phyloP scores from a whole-genome alignment of 1,140 invertebrate genomes.

The Caenorhabditis remanei region DNA sequence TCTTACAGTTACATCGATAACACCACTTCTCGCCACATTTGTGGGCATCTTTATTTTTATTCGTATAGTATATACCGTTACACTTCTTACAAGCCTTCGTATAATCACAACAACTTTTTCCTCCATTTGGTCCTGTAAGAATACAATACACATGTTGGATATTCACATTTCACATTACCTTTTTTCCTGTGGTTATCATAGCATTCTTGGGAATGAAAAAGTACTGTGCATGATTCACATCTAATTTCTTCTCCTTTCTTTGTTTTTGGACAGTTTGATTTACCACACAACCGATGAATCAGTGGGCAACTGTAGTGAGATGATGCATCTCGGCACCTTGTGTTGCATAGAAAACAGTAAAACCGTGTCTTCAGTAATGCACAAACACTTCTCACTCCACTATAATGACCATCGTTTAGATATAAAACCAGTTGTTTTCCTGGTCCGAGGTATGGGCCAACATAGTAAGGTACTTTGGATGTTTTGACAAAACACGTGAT shows the following conservation, averaged over 20 bases:
- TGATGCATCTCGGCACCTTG: neutral
- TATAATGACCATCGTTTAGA: neutral
- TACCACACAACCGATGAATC: neutral
- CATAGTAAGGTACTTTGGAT: conserved; percentile 5
- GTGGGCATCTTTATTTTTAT: too few relatives aligned
- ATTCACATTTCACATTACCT: too few relatives aligned
- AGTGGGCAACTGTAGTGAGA: neutral
- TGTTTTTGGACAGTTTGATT: neutral
- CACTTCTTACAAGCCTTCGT: neutral
- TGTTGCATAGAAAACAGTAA: neutral
- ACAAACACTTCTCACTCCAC: neutral
- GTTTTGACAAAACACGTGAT: neutral
- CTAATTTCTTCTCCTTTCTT: neutral
- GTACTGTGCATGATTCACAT: neutral
- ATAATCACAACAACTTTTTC: neutral
- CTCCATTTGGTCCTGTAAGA: too few relatives aligned
- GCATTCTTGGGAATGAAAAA: neutral
- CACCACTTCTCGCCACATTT: too few relatives aligned
- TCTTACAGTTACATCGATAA: too few relatives aligned
- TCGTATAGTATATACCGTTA: too few relatives aligned
- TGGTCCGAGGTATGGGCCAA: neutral
- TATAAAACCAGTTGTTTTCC: neutral
- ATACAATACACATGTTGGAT: too few relatives aligned
- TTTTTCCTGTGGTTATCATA: neutral
- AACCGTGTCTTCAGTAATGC: neutral